Evolutionary conservation across 1,140 invertebrate species (phyloP), one percentile per base, ranked within the genome.

Genomic region (Drosophila nigromelanica): DNA sequence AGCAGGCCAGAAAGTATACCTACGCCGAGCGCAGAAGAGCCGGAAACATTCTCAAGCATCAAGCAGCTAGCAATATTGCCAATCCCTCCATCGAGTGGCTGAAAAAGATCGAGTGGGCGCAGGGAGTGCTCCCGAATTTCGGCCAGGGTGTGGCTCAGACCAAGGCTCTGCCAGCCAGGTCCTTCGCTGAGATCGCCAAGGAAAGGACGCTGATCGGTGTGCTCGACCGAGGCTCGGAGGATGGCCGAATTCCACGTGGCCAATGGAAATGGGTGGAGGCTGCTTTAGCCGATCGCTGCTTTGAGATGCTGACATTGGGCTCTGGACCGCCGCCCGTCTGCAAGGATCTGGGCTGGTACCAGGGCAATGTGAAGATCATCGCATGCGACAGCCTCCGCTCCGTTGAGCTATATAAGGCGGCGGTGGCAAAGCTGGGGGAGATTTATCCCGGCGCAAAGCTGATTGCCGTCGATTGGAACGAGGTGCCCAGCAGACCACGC

Each of bases 291-390:
- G 30, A 11, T 1, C 33, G 24, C 8, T 58, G 61, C 15, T 45
- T 54, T 24, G 24, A 52, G n/a, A 7, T 54, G 48, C 24, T 64
- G 11, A 14, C 6, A 0, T 4, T 6, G 12, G 42, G 35, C 1
- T 21, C 43, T 0, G 52, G 54, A 6, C 52, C 63, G 0, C 52
- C 63, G 0, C 42, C 63, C 0, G 24, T n/a, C 14, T 67, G 54
- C 54, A 67, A 67, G 12, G 63, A 58, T 18, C 10, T 50, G 10
- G 52, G 42, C 2, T 58, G 63, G 63, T 58, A 55, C 15, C 63
- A 67, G 24, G 63, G 43, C 1, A 67, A 37, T 12, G 37, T 50
- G 21, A 67, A 58, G 15, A 10, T 58, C 3, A 50, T 67, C 11
- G 52, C 63, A 3, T 67, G 52, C 35, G 21, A 67, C 2, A 33